Evolutionary conservation across 2,797 vertebrate species (phyloP).

Genomic region (Microctenopoma lineatum): DNA sequence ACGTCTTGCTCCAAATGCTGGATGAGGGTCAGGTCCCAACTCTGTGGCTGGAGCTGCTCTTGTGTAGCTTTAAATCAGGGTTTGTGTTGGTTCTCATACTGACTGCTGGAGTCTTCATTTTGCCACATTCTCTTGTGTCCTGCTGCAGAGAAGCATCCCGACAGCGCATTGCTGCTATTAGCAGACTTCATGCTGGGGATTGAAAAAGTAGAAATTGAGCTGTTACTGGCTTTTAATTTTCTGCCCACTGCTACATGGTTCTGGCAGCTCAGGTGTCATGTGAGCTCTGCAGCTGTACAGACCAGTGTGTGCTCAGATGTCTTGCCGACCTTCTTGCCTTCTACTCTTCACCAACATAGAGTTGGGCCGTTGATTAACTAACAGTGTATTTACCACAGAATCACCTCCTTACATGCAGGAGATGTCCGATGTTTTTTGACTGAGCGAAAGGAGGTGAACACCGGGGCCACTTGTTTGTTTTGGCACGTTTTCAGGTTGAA

Average conservation of each 20-base stretch:
- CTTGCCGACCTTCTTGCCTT: neutral
- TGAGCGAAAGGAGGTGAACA: no score
- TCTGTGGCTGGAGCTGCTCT: neutral
- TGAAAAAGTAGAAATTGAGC: neutral
- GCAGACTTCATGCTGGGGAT: no score
- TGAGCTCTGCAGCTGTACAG: neutral
- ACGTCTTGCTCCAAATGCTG: neutral
- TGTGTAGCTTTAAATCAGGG: neutral
- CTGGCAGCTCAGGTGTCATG: neutral
- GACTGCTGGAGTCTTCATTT: neutral
- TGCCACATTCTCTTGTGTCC: neutral
- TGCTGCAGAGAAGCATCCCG: neutral
- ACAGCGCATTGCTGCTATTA: neutral
- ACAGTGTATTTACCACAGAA: neutral
- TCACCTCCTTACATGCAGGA: neutral
- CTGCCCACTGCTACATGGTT: neutral
- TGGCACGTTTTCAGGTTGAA: neutral
- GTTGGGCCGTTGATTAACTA: no score
- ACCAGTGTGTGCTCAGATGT: neutral
- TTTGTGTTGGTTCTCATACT: neutral
- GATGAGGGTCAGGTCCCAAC: neutral
- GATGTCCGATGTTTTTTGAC: neutral
- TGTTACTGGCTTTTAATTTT: neutral
- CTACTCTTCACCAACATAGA: neutral
- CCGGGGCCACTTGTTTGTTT: neutral